Evolutionary conservation across 1,140 invertebrate species (phyloP), one percentile per base, ranked within the genome.

Genomic region (Camponotus floridanus): DNA sequence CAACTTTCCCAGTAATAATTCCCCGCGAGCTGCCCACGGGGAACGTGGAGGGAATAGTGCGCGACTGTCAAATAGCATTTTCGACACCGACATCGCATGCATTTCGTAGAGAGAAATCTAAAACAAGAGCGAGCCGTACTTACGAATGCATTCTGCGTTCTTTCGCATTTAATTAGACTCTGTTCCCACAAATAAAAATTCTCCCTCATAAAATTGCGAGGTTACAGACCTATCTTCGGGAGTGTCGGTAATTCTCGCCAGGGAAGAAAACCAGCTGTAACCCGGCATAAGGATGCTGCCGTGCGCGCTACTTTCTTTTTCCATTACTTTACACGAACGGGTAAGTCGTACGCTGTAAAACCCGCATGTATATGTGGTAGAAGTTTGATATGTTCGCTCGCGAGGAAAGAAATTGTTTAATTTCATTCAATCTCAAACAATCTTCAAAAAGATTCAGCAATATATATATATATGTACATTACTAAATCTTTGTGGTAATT

Each of bases 1-100:
- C 55, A 83, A 83, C 79, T 83, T 74, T n/a, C 55, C 67, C 39
- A 9, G 57, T 55, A 83, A 83, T 74, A 83, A 83, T 83, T 83
- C 55, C 68, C 76, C 4, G 26, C 42, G 64, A 36, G 55, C 31
- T 33, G 15, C 26, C 31, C 48, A 65, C 45, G 33, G 21, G 26
- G 18, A 81, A 73, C 36, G 59, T 21, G 26, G 26, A 31, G 26
- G 57, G 13, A 59, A 45, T 45, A 42, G 48, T 51, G 42, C 26
- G 31, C n/a, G 21, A 31, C 45, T 36, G 42, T 55, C 62, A 68
- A 68, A 68, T 36, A n/a, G 18, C 76, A 33, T n/a, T 39, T n/a
- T 33, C 76, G 33, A 67, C 68, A 36, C 13, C 42, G 18, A 18
- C 3, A 31, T 76, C 74, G 3, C 36, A 31, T 33, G 7, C 31